Conservation (phyloP, 2,888 invertebrate species). For the Limulus polyphemus region DNA sequence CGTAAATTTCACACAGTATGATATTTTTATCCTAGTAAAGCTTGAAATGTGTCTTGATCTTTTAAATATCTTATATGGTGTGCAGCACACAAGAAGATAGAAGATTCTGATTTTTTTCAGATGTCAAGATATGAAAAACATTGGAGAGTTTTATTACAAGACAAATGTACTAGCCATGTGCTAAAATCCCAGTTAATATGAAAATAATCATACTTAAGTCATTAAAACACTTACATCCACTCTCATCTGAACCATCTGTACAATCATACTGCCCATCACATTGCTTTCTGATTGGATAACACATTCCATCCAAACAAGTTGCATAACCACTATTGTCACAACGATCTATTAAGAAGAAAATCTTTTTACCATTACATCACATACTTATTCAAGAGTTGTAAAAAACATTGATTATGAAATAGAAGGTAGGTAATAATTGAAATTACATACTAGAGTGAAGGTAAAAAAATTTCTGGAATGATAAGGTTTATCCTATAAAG, state of each 20-base stretch:
- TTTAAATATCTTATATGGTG: too few relatives aligned
- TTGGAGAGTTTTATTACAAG: too few relatives aligned
- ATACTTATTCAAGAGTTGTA: neutral
- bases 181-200: neutral
- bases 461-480: neutral
- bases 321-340: constrained; percentile 57
- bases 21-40: too few relatives aligned
- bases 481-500: too few relatives aligned
- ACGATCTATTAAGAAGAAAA: constrained; percentile 41
- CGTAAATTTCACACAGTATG: too few relatives aligned
- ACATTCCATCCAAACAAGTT: constrained; percentile 63
- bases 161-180: too few relatives aligned
- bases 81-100: too few relatives aligned
- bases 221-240: constrained; percentile 48
- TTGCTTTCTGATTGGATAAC: constrained; percentile 57
- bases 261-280: constrained; percentile 72
- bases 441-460: neutral
- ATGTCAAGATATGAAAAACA: too few relatives aligned
- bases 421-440: neutral
- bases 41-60: too few relatives aligned
- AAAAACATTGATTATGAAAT: neutral
- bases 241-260: constrained; percentile 71
- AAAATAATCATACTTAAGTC: neutral
- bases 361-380: neutral
- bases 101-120: too few relatives aligned